These are phyloP conservation scores for Tipula vernalis DNA, from an alignment of 2,888 invertebrate species.

Conservation along the genomic window DNA sequence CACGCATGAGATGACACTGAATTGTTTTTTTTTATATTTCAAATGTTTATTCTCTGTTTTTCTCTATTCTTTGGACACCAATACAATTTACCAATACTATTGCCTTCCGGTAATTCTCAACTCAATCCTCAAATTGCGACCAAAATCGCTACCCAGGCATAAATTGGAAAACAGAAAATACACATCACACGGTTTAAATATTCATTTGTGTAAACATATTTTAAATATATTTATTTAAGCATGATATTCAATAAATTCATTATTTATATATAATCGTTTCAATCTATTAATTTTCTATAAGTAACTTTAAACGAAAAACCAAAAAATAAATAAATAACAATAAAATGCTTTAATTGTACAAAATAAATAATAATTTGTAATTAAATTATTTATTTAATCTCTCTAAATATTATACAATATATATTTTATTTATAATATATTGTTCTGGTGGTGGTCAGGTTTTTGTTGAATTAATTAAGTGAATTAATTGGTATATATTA, in stretches of 20 bases:
- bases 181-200: background rate
- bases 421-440: background rate
- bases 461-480: background rate
- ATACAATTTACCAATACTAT: too few species aligned
- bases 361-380: background rate
- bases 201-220: background rate
- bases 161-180: background rate
- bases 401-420: background rate
- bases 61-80: too few species aligned
- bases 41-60: too few species aligned
- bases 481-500: background rate
- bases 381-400: background rate
- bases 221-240: background rate
- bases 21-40: too few species aligned
- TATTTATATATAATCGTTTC: background rate
- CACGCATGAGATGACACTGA: too few species aligned
- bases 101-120: too few species aligned
- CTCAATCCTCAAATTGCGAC: too few species aligned
- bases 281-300: background rate
- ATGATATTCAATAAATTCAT: background rate
- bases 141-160: too few species aligned
- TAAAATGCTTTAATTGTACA: background rate
- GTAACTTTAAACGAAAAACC: background rate
- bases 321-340: background rate
- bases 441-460: background rate